phyloP scores from a whole-genome alignment of 2,113 vertebrate species.

The Rhadina sibilatrix region DNA sequence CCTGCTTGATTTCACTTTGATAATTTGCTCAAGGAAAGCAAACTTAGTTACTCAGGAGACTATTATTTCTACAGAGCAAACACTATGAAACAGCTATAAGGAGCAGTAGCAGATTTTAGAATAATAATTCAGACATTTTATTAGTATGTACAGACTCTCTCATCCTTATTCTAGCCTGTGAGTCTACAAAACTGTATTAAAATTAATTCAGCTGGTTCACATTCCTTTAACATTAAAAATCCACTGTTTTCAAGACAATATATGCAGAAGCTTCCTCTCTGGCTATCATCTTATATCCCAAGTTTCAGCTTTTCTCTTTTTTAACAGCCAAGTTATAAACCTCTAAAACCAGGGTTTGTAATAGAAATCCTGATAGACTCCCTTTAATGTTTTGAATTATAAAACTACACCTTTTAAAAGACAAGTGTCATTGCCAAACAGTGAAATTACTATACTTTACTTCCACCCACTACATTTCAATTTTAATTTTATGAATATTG shows the following conservation, averaged over 20 bases:
- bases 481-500: constrained; percentile 80
- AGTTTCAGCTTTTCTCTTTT: constrained; percentile 9
- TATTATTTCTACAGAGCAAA: background rate
- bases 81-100: background rate
- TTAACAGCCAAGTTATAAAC: constrained; percentile 52
- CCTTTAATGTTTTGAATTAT: constrained; percentile 66
- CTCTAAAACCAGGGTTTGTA: constrained; percentile 49
- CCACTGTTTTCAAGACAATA: background rate
- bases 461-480: constrained; percentile 74
- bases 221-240: background rate
- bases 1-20: constrained; percentile 29
- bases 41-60: constrained; percentile 25
- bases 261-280: background rate
- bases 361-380: constrained; percentile 52
- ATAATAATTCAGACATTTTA: background rate
- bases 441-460: constrained; percentile 72
- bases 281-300: background rate
- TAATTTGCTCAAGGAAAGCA: constrained; percentile 34
- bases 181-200: constrained; percentile 45
- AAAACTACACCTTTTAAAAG: constrained; percentile 71
- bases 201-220: constrained; percentile 32
- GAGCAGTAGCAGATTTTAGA: constrained; percentile 14
- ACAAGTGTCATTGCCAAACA: constrained; percentile 68
- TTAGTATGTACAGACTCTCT: background rate
- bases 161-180: background rate